Percentiles rank a stretch among this genome's conserved stretches.
These are phyloP conservation scores for Cromileptes altivelis DNA, from an alignment of 2,113 vertebrate species.

Conservation along the genomic window DNA sequence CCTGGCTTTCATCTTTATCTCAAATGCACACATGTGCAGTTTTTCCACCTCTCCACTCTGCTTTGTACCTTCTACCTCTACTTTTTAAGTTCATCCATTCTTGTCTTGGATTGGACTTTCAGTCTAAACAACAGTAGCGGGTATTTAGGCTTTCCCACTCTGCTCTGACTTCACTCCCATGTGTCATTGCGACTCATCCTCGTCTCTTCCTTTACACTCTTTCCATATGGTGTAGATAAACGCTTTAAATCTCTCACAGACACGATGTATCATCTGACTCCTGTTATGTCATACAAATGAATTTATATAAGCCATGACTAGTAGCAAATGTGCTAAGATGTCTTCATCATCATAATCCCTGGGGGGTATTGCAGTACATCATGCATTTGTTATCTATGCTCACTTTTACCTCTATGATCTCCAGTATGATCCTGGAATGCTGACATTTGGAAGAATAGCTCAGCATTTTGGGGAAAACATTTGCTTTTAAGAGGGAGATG, in stretches of 20 bases:
- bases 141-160: conserved; percentile 27
- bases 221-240: conserved; percentile 39
- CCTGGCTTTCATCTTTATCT: not conserved
- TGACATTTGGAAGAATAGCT: not conserved
- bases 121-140: conserved; percentile 32
- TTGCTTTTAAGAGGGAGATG: not conserved
- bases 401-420: not conserved
- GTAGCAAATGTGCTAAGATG: not conserved
- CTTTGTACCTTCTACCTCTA: not conserved
- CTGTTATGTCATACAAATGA: conserved; percentile 17
- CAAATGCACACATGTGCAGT: not conserved
- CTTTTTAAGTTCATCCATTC: not conserved
- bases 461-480: not conserved
- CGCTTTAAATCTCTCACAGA: conserved; percentile 11
- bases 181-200: conserved; percentile 3
- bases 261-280: not conserved
- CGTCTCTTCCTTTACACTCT: conserved; percentile 4
- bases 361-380: not conserved
- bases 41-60: not conserved
- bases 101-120: not conserved
- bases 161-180: conserved; percentile 26
- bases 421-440: not conserved
- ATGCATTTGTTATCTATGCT: not conserved
- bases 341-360: conserved; percentile 1
- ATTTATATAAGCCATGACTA: not conserved